phyloP scores from a whole-genome alignment of 2,888 invertebrate genomes.

The Silvanus unidentatus region DNA sequence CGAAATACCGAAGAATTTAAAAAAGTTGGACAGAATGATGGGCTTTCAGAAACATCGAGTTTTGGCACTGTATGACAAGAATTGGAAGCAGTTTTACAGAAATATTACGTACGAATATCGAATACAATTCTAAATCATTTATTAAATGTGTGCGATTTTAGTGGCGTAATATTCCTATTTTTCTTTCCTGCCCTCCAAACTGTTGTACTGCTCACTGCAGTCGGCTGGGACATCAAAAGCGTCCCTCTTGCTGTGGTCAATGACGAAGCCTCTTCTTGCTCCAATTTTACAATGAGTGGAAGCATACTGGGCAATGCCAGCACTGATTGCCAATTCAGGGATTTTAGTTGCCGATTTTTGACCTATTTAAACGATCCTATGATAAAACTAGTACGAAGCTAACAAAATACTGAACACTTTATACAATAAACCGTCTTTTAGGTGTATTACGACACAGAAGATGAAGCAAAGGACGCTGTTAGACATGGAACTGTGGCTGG shows the following conservation, averaged over 20 bases:
- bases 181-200: conserved; percentile 77
- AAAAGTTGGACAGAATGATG: no score
- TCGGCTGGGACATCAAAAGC: conserved; percentile 69
- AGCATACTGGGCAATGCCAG: conserved; percentile 20
- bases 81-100: conserved; percentile 32
- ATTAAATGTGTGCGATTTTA: conserved; percentile 36
- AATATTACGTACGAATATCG: conserved; percentile 30
- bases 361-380: conserved; percentile 53
- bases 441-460: background rate
- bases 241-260: conserved; percentile 74
- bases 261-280: conserved; percentile 54
- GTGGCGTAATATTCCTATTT: conserved; percentile 74
- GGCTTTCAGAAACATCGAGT: no score
- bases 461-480: conserved; percentile 50
- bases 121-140: conserved; percentile 6
- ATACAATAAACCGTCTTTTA: no score
- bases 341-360: conserved; percentile 60
- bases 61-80: conserved; percentile 27
- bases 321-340: conserved; percentile 48
- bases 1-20: no score
- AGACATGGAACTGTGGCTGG: conserved; percentile 55
- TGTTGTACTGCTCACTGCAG: conserved; percentile 70
- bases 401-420: no score
- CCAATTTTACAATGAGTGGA: conserved; percentile 28
- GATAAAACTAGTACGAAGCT: no score